Evolutionary conservation across 1,140 invertebrate species (phyloP), one percentile per base, ranked within the genome.

Genomic region (Sinella curviseta): DNA sequence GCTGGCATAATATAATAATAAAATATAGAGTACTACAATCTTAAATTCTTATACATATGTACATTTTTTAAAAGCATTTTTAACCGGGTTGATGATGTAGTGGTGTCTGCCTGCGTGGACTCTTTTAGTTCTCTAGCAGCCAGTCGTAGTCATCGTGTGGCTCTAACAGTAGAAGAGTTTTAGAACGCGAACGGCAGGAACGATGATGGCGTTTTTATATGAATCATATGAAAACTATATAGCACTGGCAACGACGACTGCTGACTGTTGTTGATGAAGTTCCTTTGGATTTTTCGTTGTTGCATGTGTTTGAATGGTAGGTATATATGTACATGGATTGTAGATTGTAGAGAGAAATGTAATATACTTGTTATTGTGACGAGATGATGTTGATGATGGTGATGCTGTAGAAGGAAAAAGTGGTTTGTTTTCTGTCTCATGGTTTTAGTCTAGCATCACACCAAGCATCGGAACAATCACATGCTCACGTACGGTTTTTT

Each of bases 401-500:
- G 65, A 14, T 70, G 65, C 8, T 70, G 31, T 70, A 33, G 31
- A 70, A 30, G 65, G 31, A 70, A 70, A 70, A 70, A 70, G 65
- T 70, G 65, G 65, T 70, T 70, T 70, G 26, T 65, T 65, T 65
- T 65, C 57, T n/a, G 57, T 65, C 30, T 70, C 30, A 70, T 70
- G 65, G 3, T 70, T 70, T 70, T 70, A 65, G 65, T 70, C 65
- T 70, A 24, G 26, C 24, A 17, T 33, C 3, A 33, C n/a, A 33
- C 31, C 26, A 48, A 48, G 39, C 39, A 48, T 48, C 39, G 39
- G 39, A 48, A 48, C 39, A 48, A 48, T 48, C 39, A 48, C 20
- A 48, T 12, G 8, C 39, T 12, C 20, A 48, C 39, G 20, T 20
- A 48, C 39, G 39, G 8, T 48, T 48, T 48, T 48, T 48, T 48